phyloP scores from a whole-genome alignment of 1,140 invertebrate species.

The Ylistrum balloti region DNA sequence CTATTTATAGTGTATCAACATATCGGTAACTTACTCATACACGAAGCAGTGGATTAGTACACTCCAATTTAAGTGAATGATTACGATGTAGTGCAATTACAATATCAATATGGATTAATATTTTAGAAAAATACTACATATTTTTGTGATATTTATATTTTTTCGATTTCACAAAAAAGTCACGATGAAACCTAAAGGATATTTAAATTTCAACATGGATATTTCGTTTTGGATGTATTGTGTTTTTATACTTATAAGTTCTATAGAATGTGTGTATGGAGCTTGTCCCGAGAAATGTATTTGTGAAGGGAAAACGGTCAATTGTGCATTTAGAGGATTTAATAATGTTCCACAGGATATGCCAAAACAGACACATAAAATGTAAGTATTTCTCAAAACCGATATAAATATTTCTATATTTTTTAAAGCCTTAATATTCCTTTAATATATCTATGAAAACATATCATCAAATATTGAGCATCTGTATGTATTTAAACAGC shows the following conservation, averaged over 20 bases:
- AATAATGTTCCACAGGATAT: constrained; percentile 90
- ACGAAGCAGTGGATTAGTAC: background rate
- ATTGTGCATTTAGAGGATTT: constrained; percentile 91
- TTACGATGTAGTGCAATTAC: background rate
- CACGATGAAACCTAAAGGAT: constrained; percentile 15
- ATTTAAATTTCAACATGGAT: constrained; percentile 36
- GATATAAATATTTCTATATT: too few species aligned
- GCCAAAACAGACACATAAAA: constrained; percentile 89
- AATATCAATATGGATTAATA: background rate
- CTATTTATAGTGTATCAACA: background rate
- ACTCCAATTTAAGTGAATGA: background rate
- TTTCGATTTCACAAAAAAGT: background rate
- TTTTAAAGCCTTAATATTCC: too few species aligned
- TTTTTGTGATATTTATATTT: constrained; percentile 25
- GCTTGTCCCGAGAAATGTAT: constrained; percentile 91
- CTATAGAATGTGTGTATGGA: constrained; percentile 19
- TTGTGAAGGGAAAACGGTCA: constrained; percentile 89
- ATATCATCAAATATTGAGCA: too few species aligned
- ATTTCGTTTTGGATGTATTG: constrained; percentile 5
- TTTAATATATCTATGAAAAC: too few species aligned
- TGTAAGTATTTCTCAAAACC: constrained; percentile 87
- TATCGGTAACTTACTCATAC: background rate
- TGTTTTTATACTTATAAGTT: background rate
- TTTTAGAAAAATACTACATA: background rate
- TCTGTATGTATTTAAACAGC: background rate